A percentile compares a stretch with the other conserved stretches of the same genome.
Evolutionary conservation across 2,888 invertebrate species (phyloP).

Genomic region (Troides helena): DNA sequence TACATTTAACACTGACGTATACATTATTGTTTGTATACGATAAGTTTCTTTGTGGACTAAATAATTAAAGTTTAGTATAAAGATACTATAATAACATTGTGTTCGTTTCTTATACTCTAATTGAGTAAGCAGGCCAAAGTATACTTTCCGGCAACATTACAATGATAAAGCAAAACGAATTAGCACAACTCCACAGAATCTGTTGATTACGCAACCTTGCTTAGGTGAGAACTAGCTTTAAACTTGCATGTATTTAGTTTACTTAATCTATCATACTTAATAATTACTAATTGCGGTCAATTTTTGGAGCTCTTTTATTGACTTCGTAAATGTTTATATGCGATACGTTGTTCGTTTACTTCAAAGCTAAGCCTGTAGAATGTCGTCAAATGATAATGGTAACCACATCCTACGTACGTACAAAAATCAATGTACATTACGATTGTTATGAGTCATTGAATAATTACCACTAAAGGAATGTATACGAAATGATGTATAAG

Average conservation of each 20-base stretch:
- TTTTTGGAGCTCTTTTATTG: too few species aligned
- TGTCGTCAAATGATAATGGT: too few species aligned
- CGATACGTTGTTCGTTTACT: too few species aligned
- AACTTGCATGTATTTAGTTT: constrained; percentile 6
- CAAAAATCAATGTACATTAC: too few species aligned
- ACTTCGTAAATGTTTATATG: too few species aligned
- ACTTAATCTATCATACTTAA: background rate
- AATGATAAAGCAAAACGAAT: constrained; percentile 34
- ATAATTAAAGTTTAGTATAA: constrained; percentile 25
- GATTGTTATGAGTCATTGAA: too few species aligned
- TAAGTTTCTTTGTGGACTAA: constrained; percentile 25
- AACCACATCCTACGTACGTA: too few species aligned
- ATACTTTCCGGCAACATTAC: constrained; percentile 53
- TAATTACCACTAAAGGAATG: too few species aligned
- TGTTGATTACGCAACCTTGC: constrained; percentile 34
- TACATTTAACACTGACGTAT: constrained; percentile 3
- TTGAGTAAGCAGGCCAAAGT: constrained; percentile 57
- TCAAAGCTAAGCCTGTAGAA: too few species aligned
- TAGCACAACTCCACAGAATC: constrained; percentile 23
- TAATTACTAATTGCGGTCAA: too few species aligned
- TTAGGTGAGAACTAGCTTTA: background rate
- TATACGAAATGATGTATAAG: too few species aligned
- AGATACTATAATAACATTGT: constrained; percentile 39
- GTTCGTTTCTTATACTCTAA: constrained; percentile 39
- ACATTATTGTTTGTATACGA: constrained; percentile 10